Base-by-base conservation (phyloP, 2,113 vertebrate genomes). In the Pseudorectes ferrugineus region DNA sequence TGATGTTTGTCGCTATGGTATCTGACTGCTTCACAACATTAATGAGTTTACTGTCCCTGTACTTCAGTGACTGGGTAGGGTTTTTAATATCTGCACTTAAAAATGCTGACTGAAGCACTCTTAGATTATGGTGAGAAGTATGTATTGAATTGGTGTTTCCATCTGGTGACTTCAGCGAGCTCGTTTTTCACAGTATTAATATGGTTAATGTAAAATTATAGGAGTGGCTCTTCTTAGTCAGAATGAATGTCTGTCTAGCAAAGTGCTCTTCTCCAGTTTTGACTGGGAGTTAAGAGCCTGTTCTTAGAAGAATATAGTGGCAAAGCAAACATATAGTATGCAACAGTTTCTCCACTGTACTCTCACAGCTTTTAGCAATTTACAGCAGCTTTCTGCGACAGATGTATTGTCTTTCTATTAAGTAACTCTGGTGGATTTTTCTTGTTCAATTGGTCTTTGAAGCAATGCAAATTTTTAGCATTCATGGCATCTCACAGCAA, bases 371-470 rank as follows among this genome's bases (percentile, higher is more conserved):
- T 88, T 74, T 57, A 85, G 57, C 52, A 75, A 52, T 82, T 94
- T 95, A 59, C 45, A 87, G 22, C 40, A 82, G 78, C 58, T 76
- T 93, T 89, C 51, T 2, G 8, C 45, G 26, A n/a, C 68, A 93
- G 61, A 89, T 89, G 35, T 61, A 76, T 85, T 93, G 57, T 89
- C 62, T 91, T 85, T 88, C 71, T 62, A 46, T 85, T 85, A 92
- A 93, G 45, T 66, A 93, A 45, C 42, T 88, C 58, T 42, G 73
- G 67, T 73, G 49, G 24, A 55, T 79, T 88, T 92, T 93, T 89
- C 89, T 95, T 90, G 11, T 70, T 89, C 77, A 65, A 8, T 35
- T 85, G n/a, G 31, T 75, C 66, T 94, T 93, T 79, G 74, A 93
- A 96, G 58, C 67, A 79, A 31, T 70, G 82, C 45, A 66, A 49